phyloP scores from a whole-genome alignment of 2,113 vertebrate species.

The Microcebus murinus region DNA sequence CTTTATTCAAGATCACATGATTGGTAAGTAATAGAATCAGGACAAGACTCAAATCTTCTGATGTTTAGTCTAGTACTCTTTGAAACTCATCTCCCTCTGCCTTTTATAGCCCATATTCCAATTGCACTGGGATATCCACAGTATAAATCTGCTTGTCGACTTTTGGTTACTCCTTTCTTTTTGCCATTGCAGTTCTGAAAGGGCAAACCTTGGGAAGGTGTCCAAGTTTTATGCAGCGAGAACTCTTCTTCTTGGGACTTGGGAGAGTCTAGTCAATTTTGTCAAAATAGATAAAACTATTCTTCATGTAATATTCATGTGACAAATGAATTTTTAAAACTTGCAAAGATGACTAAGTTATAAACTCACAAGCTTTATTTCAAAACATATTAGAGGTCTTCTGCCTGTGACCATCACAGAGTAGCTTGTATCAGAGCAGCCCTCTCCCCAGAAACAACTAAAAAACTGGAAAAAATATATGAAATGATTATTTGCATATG shows the following conservation, averaged over 20 bases:
- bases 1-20: neutral
- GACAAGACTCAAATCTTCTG: neutral
- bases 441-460: neutral
- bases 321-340: constrained; percentile 67
- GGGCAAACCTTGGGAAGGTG: constrained; percentile 32
- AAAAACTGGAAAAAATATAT: neutral
- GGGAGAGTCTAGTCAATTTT: constrained; percentile 22
- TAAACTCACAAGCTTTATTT: constrained; percentile 28
- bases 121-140: neutral
- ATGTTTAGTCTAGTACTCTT: neutral
- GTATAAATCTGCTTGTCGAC: neutral
- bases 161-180: constrained; percentile 36
- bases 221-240: constrained; percentile 38
- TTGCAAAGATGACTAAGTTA: constrained; percentile 28
- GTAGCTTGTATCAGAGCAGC: neutral
- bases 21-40: neutral
- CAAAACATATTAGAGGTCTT: constrained; percentile 5
- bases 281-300: constrained; percentile 12
- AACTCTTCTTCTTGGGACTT: constrained; percentile 15
- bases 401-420: neutral
- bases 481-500: constrained; percentile 16
- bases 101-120: neutral
- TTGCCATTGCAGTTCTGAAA: constrained; percentile 62
- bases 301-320: constrained; percentile 70
- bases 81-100: constrained; percentile 24